Percentiles rank a stretch among this genome's conserved stretches.
Evolutionary conservation across 1,140 invertebrate genomes (phyloP).

Genomic region (Aplysia californica): DNA sequence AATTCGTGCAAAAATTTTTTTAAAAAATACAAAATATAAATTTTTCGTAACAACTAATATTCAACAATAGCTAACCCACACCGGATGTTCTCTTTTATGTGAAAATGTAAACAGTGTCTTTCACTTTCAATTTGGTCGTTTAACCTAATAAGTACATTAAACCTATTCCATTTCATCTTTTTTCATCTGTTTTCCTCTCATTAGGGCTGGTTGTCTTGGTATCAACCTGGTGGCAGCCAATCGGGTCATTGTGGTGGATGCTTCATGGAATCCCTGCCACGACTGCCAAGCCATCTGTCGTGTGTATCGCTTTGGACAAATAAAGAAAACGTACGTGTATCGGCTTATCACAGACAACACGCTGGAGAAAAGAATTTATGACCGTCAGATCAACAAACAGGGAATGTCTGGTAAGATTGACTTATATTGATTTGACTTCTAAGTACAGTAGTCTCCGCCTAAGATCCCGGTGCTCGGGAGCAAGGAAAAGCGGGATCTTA

Average conservation of each 20-base stretch:
- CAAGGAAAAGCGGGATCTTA: too few species aligned
- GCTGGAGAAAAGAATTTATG: conserved; percentile 97
- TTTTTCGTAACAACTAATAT: neutral
- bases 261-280: conserved; percentile 99
- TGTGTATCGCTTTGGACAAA: conserved; percentile 96
- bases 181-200: too few species aligned
- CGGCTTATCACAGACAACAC: conserved; percentile 96
- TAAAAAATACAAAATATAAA: neutral
- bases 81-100: too few species aligned
- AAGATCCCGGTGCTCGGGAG: too few species aligned
- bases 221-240: conserved; percentile 97
- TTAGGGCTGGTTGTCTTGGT: conserved; percentile 92
- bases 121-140: too few species aligned
- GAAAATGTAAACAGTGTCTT: too few species aligned
- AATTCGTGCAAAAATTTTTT: neutral
- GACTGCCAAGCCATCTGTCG: conserved; percentile 98
- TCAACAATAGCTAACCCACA: too few species aligned
- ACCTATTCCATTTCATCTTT: too few species aligned
- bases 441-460: too few species aligned
- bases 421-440: neutral
- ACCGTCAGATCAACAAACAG: conserved; percentile 97
- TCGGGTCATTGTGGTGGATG: conserved; percentile 96
- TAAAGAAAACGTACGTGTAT: conserved; percentile 95
- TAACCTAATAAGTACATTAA: too few species aligned
- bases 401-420: conserved; percentile 78